Percentiles rank a stretch among this genome's conserved stretches.
These are phyloP conservation scores for Neogale vison DNA, from an alignment of 2,113 vertebrate genomes.

Conservation along the genomic window DNA sequence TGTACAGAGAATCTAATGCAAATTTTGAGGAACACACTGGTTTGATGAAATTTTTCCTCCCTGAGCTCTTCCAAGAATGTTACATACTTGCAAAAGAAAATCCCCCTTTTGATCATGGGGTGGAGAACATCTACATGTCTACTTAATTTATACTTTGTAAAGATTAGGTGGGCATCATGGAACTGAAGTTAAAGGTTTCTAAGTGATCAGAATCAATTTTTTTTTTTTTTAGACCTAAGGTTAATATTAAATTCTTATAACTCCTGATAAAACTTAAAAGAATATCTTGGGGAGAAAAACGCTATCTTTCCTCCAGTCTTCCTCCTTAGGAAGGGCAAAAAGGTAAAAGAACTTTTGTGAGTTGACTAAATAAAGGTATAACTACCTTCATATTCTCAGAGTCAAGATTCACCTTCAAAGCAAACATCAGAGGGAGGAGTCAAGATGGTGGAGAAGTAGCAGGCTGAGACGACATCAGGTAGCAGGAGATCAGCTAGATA, in stretches of 20 bases:
- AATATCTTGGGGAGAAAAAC: background rate
- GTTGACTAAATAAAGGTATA: background rate
- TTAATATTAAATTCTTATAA: background rate
- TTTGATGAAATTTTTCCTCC: background rate
- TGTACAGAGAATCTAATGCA: background rate
- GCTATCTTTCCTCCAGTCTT: background rate
- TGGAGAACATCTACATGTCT: too few species aligned
- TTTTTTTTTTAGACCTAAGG: background rate
- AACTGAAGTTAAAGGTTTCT: background rate
- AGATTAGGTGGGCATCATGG: background rate
- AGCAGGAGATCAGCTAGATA: too few species aligned
- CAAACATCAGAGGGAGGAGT: background rate
- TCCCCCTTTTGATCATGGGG: background rate
- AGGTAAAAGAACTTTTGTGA: background rate
- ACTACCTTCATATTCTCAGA: background rate
- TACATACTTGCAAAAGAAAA: background rate
- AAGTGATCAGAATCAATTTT: background rate
- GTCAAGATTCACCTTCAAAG: background rate
- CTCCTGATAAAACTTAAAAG: background rate
- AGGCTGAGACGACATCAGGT: too few species aligned
- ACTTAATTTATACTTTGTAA: background rate
- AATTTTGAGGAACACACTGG: background rate
- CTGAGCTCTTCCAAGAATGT: background rate
- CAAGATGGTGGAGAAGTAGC: too few species aligned
- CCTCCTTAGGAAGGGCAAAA: background rate